These are phyloP conservation scores for Laticauda colubrina DNA, from an alignment of 2,113 vertebrate species.

Conservation along the genomic window DNA sequence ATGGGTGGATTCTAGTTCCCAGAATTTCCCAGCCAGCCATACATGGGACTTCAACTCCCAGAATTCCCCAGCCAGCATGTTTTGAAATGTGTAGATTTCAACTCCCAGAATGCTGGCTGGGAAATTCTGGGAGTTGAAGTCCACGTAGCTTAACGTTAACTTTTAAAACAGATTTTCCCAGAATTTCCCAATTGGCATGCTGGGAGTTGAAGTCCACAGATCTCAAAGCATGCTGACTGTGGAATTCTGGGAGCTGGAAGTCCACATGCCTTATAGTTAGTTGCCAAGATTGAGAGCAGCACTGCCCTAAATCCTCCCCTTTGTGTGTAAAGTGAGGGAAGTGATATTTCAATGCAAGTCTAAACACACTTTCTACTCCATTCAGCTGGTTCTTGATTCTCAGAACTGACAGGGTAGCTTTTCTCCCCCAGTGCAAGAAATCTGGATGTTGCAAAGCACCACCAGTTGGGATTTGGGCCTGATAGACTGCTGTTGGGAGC, in stretches of 20 bases:
- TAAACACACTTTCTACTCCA: background rate
- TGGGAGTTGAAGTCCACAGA: background rate
- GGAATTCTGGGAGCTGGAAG: background rate
- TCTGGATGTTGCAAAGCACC: background rate
- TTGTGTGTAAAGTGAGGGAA: background rate
- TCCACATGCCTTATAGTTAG: no score
- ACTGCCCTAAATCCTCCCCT: background rate
- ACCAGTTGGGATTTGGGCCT: background rate
- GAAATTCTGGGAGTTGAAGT: no score
- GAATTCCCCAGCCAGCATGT: background rate
- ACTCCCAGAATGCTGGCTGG: no score
- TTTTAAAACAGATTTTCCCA: background rate
- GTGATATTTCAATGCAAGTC: background rate
- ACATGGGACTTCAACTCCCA: background rate
- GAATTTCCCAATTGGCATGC: background rate
- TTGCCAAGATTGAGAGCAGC: no score
- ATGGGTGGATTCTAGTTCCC: background rate
- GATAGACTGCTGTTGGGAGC: background rate
- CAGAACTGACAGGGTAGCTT: accelerated
- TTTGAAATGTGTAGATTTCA: no score
- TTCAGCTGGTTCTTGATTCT: background rate
- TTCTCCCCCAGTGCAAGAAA: background rate
- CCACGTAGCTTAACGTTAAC: no score
- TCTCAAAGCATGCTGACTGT: background rate
- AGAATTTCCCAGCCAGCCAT: background rate